Base-by-base conservation (phyloP, 2,888 invertebrate genomes). In the Fragum fragum region DNA sequence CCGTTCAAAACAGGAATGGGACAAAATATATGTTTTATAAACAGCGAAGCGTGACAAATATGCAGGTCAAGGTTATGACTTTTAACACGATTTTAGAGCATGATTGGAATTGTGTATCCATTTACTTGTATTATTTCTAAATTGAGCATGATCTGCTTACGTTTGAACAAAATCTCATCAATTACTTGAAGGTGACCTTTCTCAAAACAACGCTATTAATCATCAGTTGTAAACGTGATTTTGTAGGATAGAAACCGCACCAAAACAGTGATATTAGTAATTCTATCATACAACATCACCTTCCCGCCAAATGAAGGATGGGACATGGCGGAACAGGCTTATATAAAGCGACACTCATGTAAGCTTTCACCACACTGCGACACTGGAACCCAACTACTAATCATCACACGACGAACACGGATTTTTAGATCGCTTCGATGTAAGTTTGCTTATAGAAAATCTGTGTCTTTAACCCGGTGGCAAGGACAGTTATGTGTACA, bases 371-470 rank as follows among this genome's bases (percentile, higher is more conserved):
- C 3, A 21, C 23, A 21, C 9, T 55, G n/a, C 55, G 18, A 55
- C 11, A 9, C 16, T 55, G 55, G 55, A 55, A 55, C 6, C 55
- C 11, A 21, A 18, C 21, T 55, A 55, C 23, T 21, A 73, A 28
- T 7, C 63, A 28, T 39, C 63, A 36, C 59, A 73, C 63, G 63
- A 73, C 42, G 42, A 42, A 23, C 14, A 28, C 5, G 73, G 73
- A 28, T 73, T 61, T 63, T 73, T 73, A 63, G 61, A 26, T 63
- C 59, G 39, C 39, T 63, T 23, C 39, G 52, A 29, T 39, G 73
- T 47, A 73, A 73, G 39, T 73, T 63, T 73, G 73, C 42, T 23
- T 63, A 73, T 63, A 32, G 73, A 16, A 61, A 47, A 63, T 36
- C 39, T 28, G 47, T 73, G 5, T 39, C 61, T 18, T 47, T 73